Evolutionary conservation across 2,797 vertebrate genomes (phyloP).

Genomic region (Leptodactylus fallax): DNA sequence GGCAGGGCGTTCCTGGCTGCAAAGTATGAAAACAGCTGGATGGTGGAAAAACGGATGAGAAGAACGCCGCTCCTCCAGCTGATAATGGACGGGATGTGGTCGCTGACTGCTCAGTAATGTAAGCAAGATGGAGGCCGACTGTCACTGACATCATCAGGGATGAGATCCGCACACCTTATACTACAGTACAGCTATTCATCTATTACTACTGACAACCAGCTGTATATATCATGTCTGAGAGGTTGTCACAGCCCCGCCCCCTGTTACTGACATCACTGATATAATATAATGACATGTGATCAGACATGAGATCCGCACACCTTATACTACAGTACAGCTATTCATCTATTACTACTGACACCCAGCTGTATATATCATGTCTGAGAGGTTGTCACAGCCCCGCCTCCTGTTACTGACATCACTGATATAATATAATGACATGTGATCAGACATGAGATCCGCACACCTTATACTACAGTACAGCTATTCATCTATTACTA

Average conservation of each 20-base stretch:
- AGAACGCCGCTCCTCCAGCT: conserved; percentile 7
- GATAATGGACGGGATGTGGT: background rate
- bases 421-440: too few relatives aligned
- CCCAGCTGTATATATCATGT: too few relatives aligned
- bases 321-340: background rate
- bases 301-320: background rate
- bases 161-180: background rate
- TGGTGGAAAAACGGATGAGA: background rate
- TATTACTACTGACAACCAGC: background rate
- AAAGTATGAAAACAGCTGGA: conserved; percentile 51
- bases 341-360: too few relatives aligned
- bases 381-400: background rate
- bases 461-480: too few relatives aligned
- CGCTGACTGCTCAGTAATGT: background rate
- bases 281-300: background rate
- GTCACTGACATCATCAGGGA: background rate
- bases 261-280: background rate
- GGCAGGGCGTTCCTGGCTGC: conserved; percentile 29
- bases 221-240: background rate
- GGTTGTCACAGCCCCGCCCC: background rate
- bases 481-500: too few relatives aligned
- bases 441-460: too few relatives aligned
- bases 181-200: background rate
- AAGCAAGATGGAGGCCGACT: background rate
- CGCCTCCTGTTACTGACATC: background rate